A percentile compares a stretch with the other conserved stretches of the same genome.
These are phyloP conservation scores for Candoia aspera DNA, from an alignment of 2,113 vertebrate species.

Conservation along the genomic window DNA sequence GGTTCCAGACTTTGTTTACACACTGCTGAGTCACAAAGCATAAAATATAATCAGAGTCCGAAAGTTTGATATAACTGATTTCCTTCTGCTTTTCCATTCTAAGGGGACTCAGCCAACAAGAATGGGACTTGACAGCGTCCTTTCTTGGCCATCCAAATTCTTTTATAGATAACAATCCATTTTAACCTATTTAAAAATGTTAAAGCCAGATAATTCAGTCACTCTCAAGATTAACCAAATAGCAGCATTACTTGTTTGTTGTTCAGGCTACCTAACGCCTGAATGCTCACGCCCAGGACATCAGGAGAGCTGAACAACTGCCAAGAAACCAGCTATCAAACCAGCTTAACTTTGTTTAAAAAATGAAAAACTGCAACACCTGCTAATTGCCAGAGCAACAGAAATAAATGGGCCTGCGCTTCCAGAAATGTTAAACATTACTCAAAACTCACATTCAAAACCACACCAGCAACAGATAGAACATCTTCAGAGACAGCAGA, in stretches of 20 bases:
- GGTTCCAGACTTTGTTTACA: not conserved
- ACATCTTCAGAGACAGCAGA: not conserved
- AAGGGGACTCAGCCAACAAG: not conserved
- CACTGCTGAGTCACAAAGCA: not conserved
- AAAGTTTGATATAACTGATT: not conserved
- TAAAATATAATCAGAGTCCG: not conserved
- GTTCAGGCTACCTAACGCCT: not conserved
- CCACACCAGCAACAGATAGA: not conserved
- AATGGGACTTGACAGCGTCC: not conserved
- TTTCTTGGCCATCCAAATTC: not conserved
- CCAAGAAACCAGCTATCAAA: slow-evolving; percentile 3
- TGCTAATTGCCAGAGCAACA: slow-evolving; percentile 15
- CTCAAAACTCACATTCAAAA: slow-evolving; percentile 3
- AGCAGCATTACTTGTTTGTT: not conserved
- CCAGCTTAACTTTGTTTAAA: not conserved
- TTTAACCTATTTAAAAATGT: not conserved
- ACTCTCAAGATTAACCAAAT: not conserved
- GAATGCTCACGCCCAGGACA: not conserved
- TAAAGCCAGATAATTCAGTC: not conserved
- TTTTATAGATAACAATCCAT: not conserved
- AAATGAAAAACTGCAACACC: not conserved
- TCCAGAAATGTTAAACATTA: slow-evolving; percentile 25
- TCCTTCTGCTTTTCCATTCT: not conserved
- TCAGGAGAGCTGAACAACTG: not conserved
- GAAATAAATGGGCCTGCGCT: slow-evolving; percentile 18